phyloP scores from a whole-genome alignment of 2,113 vertebrate genomes.

The Channa maculata region DNA sequence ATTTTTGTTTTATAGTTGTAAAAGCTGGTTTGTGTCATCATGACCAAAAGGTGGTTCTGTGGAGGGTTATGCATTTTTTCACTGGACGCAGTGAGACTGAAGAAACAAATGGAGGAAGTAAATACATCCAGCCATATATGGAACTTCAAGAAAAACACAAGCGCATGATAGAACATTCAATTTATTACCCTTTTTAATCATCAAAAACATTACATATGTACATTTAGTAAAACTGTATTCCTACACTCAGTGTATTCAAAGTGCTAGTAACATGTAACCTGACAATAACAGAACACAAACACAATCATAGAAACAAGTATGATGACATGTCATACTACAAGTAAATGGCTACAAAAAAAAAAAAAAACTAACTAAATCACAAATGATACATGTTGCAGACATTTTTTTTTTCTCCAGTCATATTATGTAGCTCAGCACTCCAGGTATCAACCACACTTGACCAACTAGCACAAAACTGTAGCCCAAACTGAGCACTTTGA shows the following conservation, averaged over 20 bases:
- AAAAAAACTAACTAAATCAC: not conserved
- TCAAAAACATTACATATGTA: conserved; percentile 80
- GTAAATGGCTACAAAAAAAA: conserved; percentile 20
- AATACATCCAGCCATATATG: too few relatives aligned
- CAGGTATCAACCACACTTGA: conserved; percentile 24
- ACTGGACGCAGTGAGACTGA: too few relatives aligned
- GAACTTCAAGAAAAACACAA: not conserved
- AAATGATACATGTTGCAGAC: conserved; percentile 13
- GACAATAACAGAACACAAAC: conserved; percentile 50
- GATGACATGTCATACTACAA: conserved; percentile 20
- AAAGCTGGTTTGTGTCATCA: too few relatives aligned
- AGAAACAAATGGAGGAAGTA: too few relatives aligned
- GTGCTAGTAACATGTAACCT: conserved; percentile 68
- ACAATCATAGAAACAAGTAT: conserved; percentile 39
- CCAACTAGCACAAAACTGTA: too few relatives aligned
- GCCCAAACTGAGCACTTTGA: conserved; percentile 2
- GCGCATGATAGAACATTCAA: conserved; percentile 68
- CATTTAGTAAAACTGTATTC: conserved; percentile 75
- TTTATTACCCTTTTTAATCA: conserved; percentile 75
- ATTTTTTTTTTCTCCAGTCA: conserved; percentile 13
- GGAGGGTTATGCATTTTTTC: too few relatives aligned
- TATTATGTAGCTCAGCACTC: conserved; percentile 11
- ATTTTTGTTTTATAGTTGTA: too few relatives aligned
- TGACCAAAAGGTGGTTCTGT: too few relatives aligned
- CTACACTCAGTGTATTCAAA: conserved; percentile 76